Conservation (phyloP, 2,797 vertebrate genomes). For the Danio kyathit region DNA sequence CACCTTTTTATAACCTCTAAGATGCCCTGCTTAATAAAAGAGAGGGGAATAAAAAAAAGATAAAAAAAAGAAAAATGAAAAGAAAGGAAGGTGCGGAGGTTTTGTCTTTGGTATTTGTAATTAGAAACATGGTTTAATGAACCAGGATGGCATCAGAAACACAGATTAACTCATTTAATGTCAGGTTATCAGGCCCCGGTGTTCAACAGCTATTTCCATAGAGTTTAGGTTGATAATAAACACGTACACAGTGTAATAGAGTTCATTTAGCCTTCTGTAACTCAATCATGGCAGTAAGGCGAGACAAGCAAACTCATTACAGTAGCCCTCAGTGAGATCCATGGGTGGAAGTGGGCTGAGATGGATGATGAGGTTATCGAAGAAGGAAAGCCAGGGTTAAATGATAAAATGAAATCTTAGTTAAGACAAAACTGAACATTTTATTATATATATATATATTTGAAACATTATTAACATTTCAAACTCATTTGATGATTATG, state of each 20-base stretch:
- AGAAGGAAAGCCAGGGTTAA: conserved; percentile 20
- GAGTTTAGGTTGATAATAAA: conserved; percentile 39
- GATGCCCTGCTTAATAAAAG: conserved; percentile 44
- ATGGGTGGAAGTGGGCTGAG: conserved; percentile 33
- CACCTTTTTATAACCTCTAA: conserved; percentile 44
- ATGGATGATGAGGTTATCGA: conserved; percentile 19
- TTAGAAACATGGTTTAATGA: conserved; percentile 57
- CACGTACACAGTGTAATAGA: background rate
- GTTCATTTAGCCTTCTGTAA: conserved; percentile 33
- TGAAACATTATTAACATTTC: background rate
- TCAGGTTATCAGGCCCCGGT: conserved; percentile 25
- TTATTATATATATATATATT: background rate
- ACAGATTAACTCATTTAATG: conserved; percentile 57
- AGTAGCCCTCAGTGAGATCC: conserved; percentile 29
- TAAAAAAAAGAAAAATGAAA: conserved; percentile 2
- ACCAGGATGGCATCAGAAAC: conserved; percentile 47
- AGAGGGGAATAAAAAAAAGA: background rate
- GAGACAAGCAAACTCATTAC: conserved; percentile 43
- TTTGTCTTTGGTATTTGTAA: conserved; percentile 50
- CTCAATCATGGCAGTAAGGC: conserved; percentile 31
- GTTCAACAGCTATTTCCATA: conserved; percentile 46
- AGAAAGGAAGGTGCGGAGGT: background rate
- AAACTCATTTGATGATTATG: background rate
- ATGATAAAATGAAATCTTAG: background rate
- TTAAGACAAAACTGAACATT: background rate